Base-by-base conservation (phyloP, 2,797 vertebrate species). In the Sylvia borin region DNA sequence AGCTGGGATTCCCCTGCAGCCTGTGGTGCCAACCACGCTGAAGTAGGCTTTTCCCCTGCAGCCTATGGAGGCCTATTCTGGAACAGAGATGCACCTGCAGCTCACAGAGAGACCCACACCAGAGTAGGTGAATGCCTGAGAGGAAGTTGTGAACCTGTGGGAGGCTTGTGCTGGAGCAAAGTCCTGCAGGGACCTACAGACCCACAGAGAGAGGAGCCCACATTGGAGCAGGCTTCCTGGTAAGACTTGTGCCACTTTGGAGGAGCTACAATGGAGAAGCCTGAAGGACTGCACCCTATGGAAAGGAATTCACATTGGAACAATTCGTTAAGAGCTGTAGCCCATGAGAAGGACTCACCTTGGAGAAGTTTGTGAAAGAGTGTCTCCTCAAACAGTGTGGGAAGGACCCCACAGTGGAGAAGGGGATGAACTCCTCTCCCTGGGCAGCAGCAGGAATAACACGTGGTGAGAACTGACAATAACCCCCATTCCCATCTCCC, bases 21-120 rank as follows among this genome's bases (percentile, higher is more conserved):
- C 15, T 0, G 0, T 57, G 27, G 16, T n/a, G 19, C 19, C 10
- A 40, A 27, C 16, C 32, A 51, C 0, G 0, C 24, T 51, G 38
- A 43, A 32, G 24, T 16, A 72, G 47, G 27, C 9, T 45, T 36
- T 20, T 9, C 43, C 27, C 13, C 19, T 58, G 32, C 24, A 51
- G 51, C 22, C 32, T 19, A 29, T 19, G 26, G 15, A 19, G 31
- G 18, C 29, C 8, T 13, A 9, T 11, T 55, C 21, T 43, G 32
- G 32, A 57, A 34, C 21, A 55, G 11, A 70, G 42, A 70, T 34
- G 17, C 34, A 42, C 17, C 17, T 48, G 14, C 13, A 70, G 36
- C 26, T 25, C 36, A 9, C 25, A 40, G 24, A 29, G 27, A 65
- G 51, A 58, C 10, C 24, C 32, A 14, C 10, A 19, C 13, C 43